Evolutionary conservation across 1,140 invertebrate genomes (phyloP).

Genomic region (Ips nitidus): DNA sequence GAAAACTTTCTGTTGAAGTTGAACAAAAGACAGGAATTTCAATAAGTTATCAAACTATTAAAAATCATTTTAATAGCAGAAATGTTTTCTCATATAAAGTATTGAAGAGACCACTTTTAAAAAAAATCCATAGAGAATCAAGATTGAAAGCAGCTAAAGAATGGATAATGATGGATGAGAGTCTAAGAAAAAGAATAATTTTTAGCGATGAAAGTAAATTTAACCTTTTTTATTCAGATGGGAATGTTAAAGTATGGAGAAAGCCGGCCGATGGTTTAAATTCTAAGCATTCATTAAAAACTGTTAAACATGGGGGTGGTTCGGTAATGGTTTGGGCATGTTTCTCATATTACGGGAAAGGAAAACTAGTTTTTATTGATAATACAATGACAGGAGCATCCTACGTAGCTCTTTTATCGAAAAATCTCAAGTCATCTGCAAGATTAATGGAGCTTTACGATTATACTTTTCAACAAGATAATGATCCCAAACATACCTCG

Average conservation of each 20-base stretch:
- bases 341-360: not conserved
- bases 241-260: not conserved
- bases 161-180: too few relatives aligned
- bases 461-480: slow-evolving; percentile 14
- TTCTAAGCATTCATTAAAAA: not conserved
- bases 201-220: slow-evolving; percentile 4
- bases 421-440: not conserved
- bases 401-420: not conserved
- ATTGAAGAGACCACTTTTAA: too few relatives aligned
- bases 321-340: slow-evolving; percentile 1
- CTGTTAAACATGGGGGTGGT: slow-evolving; percentile 3
- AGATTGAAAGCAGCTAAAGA: too few relatives aligned
- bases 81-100: too few relatives aligned
- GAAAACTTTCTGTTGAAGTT: too few relatives aligned
- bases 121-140: too few relatives aligned
- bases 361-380: not conserved
- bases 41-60: too few relatives aligned
- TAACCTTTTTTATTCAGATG: not conserved
- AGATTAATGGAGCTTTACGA: not conserved
- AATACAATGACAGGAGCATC: not conserved
- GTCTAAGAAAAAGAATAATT: too few relatives aligned
- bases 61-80: too few relatives aligned
- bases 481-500: slow-evolving; percentile 10
- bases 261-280: not conserved
- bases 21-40: too few relatives aligned